Base-by-base conservation (phyloP, 2,797 vertebrate genomes). In the Acanthiza pusilla region DNA sequence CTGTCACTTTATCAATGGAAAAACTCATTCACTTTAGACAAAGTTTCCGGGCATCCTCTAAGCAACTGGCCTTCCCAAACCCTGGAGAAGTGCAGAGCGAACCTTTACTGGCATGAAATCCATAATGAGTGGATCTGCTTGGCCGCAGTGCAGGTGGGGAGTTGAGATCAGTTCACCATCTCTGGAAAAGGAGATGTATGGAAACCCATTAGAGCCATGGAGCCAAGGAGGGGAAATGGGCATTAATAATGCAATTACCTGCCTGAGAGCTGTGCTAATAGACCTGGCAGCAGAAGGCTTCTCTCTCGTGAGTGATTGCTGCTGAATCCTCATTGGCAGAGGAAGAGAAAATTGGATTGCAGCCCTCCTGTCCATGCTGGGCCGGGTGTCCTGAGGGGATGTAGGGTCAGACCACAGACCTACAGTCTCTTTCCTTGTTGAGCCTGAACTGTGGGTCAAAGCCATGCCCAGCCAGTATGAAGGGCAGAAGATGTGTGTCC, bases 181-280 rank as follows among this genome's bases (percentile, higher is more conserved):
- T 81, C 90, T 60, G 73, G 55, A 62, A 91, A 85, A 70, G 43
- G 4, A 20, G 36, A 73, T 57, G 11, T 42, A 21, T 48, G 45
- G 55, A 66, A 91, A 85, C 23, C 25, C 63, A 29, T 85, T 43
- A 55, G 11, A 60, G 73, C 72, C 50, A 5, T 17, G 60, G 86
- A 89, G 78, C 68, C 34, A 54, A 62, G 43, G 43, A 95, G 48
- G 50, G 36, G 50, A 93, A 91, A 87, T 79, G 70, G 60, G 43
- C 71, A 94, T 90, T 67, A 82, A 88, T 88, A 88, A 91, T 85
- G 70, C 67, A 95, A 19, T 94, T 86, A 42, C 42, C 55, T 81
- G 76, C 73, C 40, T 23, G 60, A 90, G 60, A 93, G 57, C 88
- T 45, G 55, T 43, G 71, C 88, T 90, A 16, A 76, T 9, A 25